Evolutionary conservation across 2,113 vertebrate species (phyloP).

Genomic region (Cephalopterus ornatus): DNA sequence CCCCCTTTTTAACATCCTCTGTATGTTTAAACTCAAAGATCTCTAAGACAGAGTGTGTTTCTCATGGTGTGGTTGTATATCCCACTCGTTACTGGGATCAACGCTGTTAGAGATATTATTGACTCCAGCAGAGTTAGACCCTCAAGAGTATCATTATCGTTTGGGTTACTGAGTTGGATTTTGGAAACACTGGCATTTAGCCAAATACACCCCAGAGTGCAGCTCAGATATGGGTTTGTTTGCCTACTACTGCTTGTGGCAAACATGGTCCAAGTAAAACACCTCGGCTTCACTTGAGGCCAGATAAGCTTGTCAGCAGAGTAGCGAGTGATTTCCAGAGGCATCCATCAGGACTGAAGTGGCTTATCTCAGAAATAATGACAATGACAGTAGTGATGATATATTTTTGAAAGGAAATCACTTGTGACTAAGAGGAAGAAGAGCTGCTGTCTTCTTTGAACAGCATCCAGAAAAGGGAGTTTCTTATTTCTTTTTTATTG

Average conservation of each 20-base stretch:
- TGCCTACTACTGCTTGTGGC: background rate
- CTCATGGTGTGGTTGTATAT: background rate
- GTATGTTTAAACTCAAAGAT: background rate
- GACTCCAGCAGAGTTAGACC: background rate
- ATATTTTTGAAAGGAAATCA: background rate
- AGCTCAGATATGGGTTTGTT: background rate
- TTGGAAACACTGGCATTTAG: background rate
- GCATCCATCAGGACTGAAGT: background rate
- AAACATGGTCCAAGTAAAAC: background rate
- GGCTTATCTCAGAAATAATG: background rate
- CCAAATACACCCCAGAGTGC: background rate
- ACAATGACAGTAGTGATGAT: background rate
- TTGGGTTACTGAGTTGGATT: background rate
- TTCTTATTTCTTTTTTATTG: background rate
- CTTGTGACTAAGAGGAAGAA: background rate
- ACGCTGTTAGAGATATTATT: background rate
- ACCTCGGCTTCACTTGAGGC: background rate
- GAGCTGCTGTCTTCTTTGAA: background rate
- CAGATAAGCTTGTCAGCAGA: conserved; percentile 2
- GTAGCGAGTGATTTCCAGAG: background rate
- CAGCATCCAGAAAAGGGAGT: background rate
- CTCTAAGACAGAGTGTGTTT: background rate
- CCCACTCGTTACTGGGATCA: background rate
- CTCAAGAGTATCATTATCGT: too few relatives aligned
- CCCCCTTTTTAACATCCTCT: background rate